Conservation (phyloP, 1,140 invertebrate genomes). For the Conopomorpha cramerella region DNA sequence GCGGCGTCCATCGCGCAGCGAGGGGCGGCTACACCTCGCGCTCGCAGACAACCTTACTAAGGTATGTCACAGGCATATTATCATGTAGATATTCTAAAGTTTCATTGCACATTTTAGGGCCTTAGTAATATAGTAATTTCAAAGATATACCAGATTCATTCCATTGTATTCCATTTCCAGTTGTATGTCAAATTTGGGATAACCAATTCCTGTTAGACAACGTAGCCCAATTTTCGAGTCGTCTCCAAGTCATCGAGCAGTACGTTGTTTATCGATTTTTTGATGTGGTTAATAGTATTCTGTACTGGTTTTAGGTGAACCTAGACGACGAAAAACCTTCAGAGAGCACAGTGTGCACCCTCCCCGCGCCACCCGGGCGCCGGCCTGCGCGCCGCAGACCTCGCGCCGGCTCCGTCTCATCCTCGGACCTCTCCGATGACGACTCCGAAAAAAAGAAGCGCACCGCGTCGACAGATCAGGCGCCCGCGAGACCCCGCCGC, state of each 20-base stretch:
- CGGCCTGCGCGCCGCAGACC: conserved; percentile 47
- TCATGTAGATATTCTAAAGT: too few species aligned
- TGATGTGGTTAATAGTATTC: too few species aligned
- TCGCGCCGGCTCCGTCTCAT: conserved; percentile 84
- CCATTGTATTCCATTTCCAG: too few species aligned
- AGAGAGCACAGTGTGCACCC: conserved; percentile 26
- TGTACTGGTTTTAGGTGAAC: conserved; percentile 13
- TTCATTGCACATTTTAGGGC: too few species aligned
- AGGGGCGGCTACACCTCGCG: conserved; percentile 62
- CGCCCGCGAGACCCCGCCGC: conserved; percentile 64
- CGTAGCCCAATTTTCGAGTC: too few species aligned
- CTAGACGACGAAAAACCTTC: conserved; percentile 13
- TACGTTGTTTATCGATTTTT: too few species aligned
- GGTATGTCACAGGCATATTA: neutral
- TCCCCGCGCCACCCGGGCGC: conserved; percentile 25
- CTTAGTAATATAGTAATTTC: too few species aligned
- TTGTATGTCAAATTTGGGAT: too few species aligned
- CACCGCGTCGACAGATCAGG: conserved; percentile 66
- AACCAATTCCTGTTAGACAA: too few species aligned
- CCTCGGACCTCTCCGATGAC: conserved; percentile 89
- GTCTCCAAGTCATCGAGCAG: too few species aligned
- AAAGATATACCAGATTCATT: too few species aligned
- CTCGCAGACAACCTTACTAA: conserved; percentile 5
- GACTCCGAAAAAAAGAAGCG: conserved; percentile 82
- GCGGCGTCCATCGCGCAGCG: conserved; percentile 65